phyloP scores from a whole-genome alignment of 2,113 vertebrate species.

The Balaeniceps rex region DNA sequence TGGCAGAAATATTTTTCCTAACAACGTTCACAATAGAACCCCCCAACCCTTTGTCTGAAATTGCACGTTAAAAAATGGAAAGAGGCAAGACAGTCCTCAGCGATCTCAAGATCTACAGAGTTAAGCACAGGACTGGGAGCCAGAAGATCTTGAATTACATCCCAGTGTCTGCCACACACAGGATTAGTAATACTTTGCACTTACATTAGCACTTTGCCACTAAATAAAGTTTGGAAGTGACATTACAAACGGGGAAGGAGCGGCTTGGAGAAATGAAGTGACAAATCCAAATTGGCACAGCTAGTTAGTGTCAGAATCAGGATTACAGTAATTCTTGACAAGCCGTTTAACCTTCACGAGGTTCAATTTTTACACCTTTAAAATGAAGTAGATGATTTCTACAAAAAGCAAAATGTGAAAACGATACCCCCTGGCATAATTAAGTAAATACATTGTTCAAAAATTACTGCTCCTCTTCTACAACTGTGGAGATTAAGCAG shows the following conservation, averaged over 20 bases:
- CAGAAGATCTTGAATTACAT: slow-evolving; percentile 65
- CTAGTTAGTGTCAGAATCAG: slow-evolving; percentile 63
- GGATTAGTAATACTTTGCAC: slow-evolving; percentile 69
- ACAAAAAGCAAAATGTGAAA: slow-evolving; percentile 31
- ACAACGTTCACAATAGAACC: neutral
- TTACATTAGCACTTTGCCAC: slow-evolving; percentile 67
- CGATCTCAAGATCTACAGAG: slow-evolving; percentile 1
- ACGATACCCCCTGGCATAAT: slow-evolving; percentile 20
- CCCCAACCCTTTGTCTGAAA: slow-evolving; percentile 2
- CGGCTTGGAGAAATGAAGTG: slow-evolving; percentile 62
- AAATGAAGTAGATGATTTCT: slow-evolving; percentile 22
- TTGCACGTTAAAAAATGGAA: neutral
- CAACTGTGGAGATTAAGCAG: neutral
- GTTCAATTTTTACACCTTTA: slow-evolving; percentile 60
- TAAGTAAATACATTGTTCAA: slow-evolving; percentile 47
- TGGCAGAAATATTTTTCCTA: neutral
- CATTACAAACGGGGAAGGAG: slow-evolving; percentile 53
- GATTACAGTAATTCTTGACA: slow-evolving; percentile 66
- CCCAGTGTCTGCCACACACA: slow-evolving; percentile 61
- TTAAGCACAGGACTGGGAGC: slow-evolving; percentile 45
- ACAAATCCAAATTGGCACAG: slow-evolving; percentile 66
- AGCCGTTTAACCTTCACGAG: slow-evolving; percentile 47
- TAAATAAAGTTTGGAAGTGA: slow-evolving; percentile 69
- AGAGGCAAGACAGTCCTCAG: neutral
- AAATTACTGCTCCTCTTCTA: neutral